Evolutionary conservation across 2,888 invertebrate species (phyloP), one percentile per base, ranked within the genome.

Genomic region (Catotricha subobsoleta): DNA sequence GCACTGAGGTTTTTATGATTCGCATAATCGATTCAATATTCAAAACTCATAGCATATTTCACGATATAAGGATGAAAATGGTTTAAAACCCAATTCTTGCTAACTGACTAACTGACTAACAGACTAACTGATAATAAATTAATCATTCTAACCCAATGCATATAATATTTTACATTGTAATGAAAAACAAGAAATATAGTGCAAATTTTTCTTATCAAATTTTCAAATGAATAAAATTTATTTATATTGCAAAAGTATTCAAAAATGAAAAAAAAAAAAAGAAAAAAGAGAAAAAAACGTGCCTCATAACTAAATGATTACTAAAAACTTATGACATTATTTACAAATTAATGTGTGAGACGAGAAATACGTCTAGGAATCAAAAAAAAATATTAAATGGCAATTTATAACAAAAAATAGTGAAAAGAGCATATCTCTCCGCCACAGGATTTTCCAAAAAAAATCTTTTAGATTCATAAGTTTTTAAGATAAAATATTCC

Each of bases 121-220:
- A n/a, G n/a, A n/a, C n/a, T n/a, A n/a, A n/a, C n/a, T n/a, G n/a
- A n/a, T n/a, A n/a, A n/a, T n/a, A n/a, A n/a, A n/a, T n/a, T n/a
- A n/a, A n/a, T n/a, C n/a, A n/a, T n/a, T n/a, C n/a, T n/a, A n/a
- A n/a, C n/a, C n/a, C n/a, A n/a, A n/a, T n/a, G n/a, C n/a, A n/a
- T n/a, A n/a, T n/a, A n/a, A n/a, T n/a, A n/a, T n/a, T n/a, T n/a
- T n/a, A n/a, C n/a, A n/a, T n/a, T n/a, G n/a, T n/a, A n/a, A n/a
- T 30, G 39, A 38, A 20, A 38, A 39, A 43, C 29, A 36, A 19
- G 34, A 20, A 36, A 12, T 41, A 41, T n/a, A 30, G 18, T 33
- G 40, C 31, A 44, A 44, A 46, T 44, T 46, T 47, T 44, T 21
- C 36, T 25, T 21, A n/a, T 34, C 6, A 15, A 33, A 18, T 13